phyloP scores from a whole-genome alignment of 2,888 invertebrate species.

The Penaeus monodon region DNA sequence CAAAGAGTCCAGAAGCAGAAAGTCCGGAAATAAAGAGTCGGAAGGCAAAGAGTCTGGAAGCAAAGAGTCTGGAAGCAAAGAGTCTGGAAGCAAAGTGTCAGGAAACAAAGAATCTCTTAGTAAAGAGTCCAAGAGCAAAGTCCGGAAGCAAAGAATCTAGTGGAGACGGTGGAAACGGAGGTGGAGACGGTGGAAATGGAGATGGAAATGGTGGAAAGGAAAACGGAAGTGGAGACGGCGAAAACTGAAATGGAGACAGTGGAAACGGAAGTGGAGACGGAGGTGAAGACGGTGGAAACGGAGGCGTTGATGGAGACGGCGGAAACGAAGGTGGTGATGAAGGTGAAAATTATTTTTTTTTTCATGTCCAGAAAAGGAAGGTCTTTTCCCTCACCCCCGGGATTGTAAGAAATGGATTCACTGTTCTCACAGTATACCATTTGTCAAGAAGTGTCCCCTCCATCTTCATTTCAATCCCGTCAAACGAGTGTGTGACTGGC shows the following conservation, averaged over 20 bases:
- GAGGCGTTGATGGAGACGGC: neutral
- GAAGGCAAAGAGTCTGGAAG: no score
- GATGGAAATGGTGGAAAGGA: neutral
- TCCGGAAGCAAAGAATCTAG: no score
- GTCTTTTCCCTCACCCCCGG: constrained; percentile 58
- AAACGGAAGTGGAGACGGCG: no score
- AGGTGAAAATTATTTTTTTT: constrained; percentile 15
- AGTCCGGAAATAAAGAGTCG: no score
- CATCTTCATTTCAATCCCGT: constrained; percentile 61
- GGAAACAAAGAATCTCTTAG: no score
- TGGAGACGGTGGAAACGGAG: no score
- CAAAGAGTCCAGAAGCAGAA: no score
- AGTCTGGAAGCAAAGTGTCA: no score
- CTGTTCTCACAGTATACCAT: constrained; percentile 37
- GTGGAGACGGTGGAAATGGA: neutral
- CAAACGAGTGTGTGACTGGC: constrained; percentile 65
- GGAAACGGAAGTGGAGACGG: neutral
- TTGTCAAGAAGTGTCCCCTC: constrained; percentile 60
- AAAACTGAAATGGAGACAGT: no score
- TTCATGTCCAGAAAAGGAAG: constrained; percentile 43
- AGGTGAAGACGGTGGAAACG: constrained; percentile 11
- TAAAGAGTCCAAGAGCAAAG: no score
- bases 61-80: no score
- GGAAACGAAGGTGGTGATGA: constrained; percentile 16
- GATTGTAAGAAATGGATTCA: constrained; percentile 63